Base-by-base conservation (phyloP, 1,140 invertebrate species). In the Sarcophaga peregrina region DNA sequence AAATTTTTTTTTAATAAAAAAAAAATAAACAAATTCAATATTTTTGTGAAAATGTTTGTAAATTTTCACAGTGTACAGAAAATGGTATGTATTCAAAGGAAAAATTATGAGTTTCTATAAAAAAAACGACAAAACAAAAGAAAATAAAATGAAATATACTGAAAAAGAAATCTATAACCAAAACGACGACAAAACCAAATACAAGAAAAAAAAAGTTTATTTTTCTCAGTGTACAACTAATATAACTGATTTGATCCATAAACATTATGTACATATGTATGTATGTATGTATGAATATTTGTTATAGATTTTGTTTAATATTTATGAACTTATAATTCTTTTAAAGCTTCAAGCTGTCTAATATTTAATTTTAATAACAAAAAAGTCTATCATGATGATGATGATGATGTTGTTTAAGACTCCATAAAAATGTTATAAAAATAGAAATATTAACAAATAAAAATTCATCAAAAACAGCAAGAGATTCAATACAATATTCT, bases 291-390 rank as follows among this genome's bases (percentile, higher is more conserved):
- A 37, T 37, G 25, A 2, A 37, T 37, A 37, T 37, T 37, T 37
- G 25, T 1, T 4, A 37, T 37, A 37, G 1, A 37, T 37, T 37
- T 37, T 37, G 1, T 37, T 2, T 37, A 37, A 37, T 37, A 37
- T 37, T 37, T 37, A 37, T 37, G 25, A 37, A 37, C 25, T 37
- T 37, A 37, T 37, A 37, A 37, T 37, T 37, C 25, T 37, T 37
- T 68, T 20, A 20, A n/a, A 68, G 62, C 62, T 68, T 68, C 17
- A 68, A 68, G 62, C 62, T 68, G 62, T 68, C n/a, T 20, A 68
- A 68, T 25, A 20, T 68, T 20, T 68, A 20, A 68, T 68, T 68
- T 20, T 25, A 68, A 68, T 58, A 58, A 58, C n/a, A 4, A 1
- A 37, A 4, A 37, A 37, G n/a, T n/a, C n/a, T n/a, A n/a, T n/a